Evolutionary conservation across 2,113 vertebrate species (phyloP), one percentile per base, ranked within the genome.

Genomic region (Hypomesus transpacificus): DNA sequence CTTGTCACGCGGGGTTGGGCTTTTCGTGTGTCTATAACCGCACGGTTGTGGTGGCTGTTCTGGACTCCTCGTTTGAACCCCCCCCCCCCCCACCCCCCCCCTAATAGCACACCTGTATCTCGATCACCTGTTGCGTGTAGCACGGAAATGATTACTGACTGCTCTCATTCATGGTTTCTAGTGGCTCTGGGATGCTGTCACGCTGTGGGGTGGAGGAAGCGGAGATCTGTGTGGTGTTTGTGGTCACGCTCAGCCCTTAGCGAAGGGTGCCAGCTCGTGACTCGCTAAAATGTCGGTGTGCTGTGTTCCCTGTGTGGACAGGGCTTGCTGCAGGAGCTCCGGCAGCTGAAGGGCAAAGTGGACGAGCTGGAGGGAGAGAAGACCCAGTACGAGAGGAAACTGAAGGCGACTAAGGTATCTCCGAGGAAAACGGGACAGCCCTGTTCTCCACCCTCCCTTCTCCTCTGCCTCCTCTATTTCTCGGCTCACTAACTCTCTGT

Each of bases 331-430:
- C 93, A 94, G 54, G 96, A 98, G 69, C 91, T 99, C 14, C 93
- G 84, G 68, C 89, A 91, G 56, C 91, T 99, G 73, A 96, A 92
- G 91, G 93, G 90, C 63, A 96, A 95, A 90, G 96, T 99, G 78
- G 95, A 97, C 62, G 95, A 94, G 75, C 80, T 99, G 81, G 96
- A 98, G 85, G 94, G 90, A 4, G 95, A 98, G 87, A 95, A 95
- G 81, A 92, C 87, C 66, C 95, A 94, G 26, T 98, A 96, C 0
- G 96, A 98, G 74, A 94, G 94, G 90, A 94, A 95, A 76, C 88
- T 99, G 59, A 92, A 95, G 84, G 94, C 95, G 76, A 98, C 96
- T 3, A 96, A 98, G 94, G 97, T 98, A 34, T 34, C 31, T 34
- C 31, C 31, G 31, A 34, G 31, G 31, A 34, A 34, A 1, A 71